Conservation (phyloP, 2,888 invertebrate genomes). For the Lepetodrilus schrolli region DNA sequence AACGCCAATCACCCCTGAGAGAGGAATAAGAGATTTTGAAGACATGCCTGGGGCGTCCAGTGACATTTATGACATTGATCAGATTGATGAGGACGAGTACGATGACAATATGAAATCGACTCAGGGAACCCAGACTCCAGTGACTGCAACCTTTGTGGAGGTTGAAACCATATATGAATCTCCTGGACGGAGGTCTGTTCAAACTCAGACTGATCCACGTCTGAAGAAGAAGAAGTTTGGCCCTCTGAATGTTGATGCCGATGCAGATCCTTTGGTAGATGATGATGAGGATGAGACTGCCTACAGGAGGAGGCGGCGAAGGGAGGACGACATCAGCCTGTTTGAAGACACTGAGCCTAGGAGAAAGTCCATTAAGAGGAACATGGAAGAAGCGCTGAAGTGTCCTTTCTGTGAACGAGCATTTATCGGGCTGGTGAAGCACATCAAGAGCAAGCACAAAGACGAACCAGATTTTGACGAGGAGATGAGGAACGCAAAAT, state of each 20-base stretch:
- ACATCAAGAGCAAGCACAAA: constrained; percentile 69
- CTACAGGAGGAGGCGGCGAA: constrained; percentile 47
- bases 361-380: constrained; percentile 63
- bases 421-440: constrained; percentile 69
- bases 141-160: constrained; percentile 63
- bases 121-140: constrained; percentile 55
- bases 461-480: constrained; percentile 70
- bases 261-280: constrained; percentile 55
- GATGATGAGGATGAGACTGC: constrained; percentile 54
- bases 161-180: constrained; percentile 66
- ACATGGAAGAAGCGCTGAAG: constrained; percentile 70
- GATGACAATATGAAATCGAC: constrained; percentile 3
- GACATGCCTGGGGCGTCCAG: constrained; percentile 11
- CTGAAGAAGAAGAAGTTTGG: constrained; percentile 70
- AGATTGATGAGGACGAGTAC: constrained; percentile 45
- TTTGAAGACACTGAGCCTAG: constrained; percentile 68
- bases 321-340: constrained; percentile 62
- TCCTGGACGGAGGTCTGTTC: constrained; percentile 64
- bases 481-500: constrained; percentile 71
- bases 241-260: constrained; percentile 56
- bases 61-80: constrained; percentile 56
- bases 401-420: constrained; percentile 72
- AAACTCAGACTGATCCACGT: constrained; percentile 69
- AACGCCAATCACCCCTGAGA: constrained; percentile 25
- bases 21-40: neutral